Base-by-base conservation (phyloP, 2,888 invertebrate species). In the Metopia argyrocephala region DNA sequence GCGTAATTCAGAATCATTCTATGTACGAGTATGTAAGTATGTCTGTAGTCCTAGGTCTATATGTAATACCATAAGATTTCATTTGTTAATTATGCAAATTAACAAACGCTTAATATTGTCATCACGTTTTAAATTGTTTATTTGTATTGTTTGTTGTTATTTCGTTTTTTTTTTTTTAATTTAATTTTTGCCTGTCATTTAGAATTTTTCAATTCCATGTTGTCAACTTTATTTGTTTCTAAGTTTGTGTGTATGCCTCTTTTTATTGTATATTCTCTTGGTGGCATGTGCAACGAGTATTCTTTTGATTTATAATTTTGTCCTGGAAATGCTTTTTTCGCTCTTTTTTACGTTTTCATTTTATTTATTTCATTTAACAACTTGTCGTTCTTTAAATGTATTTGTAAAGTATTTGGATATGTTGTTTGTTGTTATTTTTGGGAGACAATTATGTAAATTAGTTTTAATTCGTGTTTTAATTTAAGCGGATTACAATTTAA, bases 101-200 rank as follows among this genome's bases (percentile, higher is more conserved):
- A 88, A 89, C 85, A 87, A 69, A 85, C 87, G 87, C 89, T 89
- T 87, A 87, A 89, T 89, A 89, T 89, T 88, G 87, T 87, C 88
- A 88, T 88, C 88, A 88, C 89, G 88, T 89, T 78, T 65, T 46
- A 78, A 61, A 5, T 23, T 79, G 66, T 73, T 75, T 73, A 38
- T 38, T n/a, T n/a, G n/a, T n/a, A n/a, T n/a, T n/a, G n/a, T n/a
- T n/a, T n/a, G n/a, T n/a, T n/a, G 23, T 70, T 85, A 74, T 56
- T 15, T n/a, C 21, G 7, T 38, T 28, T 75, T n/a, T 75, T 79
- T 20, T 50, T 31, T 50, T 64, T 68, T 62, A 21, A 66, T 59
- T 64, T 64, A 12, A 38, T 18, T 46, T 61, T 76, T 69, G 9
- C 50, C 9, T 45, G 23, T n/a, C n/a, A n/a, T n/a, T n/a, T n/a